These are phyloP conservation scores for Clarias laeviceps DNA, from an alignment of 2,797 vertebrate genomes.

Conservation along the genomic window DNA sequence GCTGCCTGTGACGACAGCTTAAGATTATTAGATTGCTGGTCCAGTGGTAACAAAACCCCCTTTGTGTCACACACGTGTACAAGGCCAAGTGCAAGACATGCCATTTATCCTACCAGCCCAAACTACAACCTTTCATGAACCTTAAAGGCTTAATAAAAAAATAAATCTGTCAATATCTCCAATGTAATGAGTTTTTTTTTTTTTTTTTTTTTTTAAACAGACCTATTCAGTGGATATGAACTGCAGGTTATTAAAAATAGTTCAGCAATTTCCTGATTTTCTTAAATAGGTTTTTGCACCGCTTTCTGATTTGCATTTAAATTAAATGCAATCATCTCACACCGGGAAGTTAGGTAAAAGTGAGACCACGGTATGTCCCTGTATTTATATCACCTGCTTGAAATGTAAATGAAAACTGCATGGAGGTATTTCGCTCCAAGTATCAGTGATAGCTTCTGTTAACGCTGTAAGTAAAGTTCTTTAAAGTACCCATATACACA, in stretches of 20 bases:
- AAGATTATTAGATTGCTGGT: not conserved
- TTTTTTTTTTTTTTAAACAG: not conserved
- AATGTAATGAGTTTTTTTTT: not conserved
- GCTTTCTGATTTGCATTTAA: constrained; percentile 24
- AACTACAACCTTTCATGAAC: not conserved
- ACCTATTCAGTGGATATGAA: not conserved
- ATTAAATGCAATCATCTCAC: constrained; percentile 1
- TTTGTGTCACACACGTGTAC: not conserved
- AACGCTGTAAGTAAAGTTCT: not conserved
- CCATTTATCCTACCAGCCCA: not conserved
- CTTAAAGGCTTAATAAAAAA: not conserved
- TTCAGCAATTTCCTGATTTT: constrained; percentile 15
- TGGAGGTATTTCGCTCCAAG: not conserved
- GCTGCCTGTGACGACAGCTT: not conserved
- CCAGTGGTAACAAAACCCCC: not conserved
- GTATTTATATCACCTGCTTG: not conserved
- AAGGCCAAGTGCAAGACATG: not conserved
- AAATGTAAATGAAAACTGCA: constrained; percentile 23
- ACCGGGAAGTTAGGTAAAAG: not conserved
- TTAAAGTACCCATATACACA: not conserved
- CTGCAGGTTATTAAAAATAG: not conserved
- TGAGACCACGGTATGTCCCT: not conserved
- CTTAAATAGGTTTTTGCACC: not conserved
- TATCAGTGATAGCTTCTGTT: not conserved
- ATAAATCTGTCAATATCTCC: not conserved